Evolutionary conservation across 2,797 vertebrate genomes (phyloP).

Genomic region (Acanthopagrus latus): DNA sequence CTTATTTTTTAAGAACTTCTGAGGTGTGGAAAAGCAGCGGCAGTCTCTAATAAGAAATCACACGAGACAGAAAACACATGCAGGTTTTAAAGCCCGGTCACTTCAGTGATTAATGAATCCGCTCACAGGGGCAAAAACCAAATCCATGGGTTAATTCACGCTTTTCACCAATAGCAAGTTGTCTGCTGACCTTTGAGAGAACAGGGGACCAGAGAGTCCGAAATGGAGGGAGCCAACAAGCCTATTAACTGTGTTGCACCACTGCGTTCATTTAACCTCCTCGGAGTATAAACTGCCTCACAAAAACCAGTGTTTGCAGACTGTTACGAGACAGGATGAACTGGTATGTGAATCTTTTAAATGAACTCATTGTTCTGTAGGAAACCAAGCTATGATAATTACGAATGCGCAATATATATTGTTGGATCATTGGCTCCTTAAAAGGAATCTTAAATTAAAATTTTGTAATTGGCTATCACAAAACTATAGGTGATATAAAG

Average conservation of each 20-base stretch:
- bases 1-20: neutral
- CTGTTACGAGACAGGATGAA: neutral
- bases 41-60: neutral
- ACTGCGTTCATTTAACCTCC: neutral
- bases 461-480: too few relatives aligned
- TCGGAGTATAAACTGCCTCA: neutral
- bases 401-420: too few relatives aligned
- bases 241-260: neutral
- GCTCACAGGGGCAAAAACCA: neutral
- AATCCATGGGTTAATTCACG: neutral
- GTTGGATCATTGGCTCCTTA: too few relatives aligned
- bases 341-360: neutral
- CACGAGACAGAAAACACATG: neutral
- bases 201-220: neutral
- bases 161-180: neutral
- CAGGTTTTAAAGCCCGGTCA: neutral
- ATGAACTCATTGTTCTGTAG: neutral
- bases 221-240: neutral
- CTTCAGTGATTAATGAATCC: neutral
- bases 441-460: too few relatives aligned
- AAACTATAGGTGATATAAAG: too few relatives aligned
- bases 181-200: neutral
- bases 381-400: neutral
- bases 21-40: neutral
- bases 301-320: neutral